Base-by-base conservation (phyloP, 1,140 invertebrate genomes). In the Hypothenemus hampei region DNA sequence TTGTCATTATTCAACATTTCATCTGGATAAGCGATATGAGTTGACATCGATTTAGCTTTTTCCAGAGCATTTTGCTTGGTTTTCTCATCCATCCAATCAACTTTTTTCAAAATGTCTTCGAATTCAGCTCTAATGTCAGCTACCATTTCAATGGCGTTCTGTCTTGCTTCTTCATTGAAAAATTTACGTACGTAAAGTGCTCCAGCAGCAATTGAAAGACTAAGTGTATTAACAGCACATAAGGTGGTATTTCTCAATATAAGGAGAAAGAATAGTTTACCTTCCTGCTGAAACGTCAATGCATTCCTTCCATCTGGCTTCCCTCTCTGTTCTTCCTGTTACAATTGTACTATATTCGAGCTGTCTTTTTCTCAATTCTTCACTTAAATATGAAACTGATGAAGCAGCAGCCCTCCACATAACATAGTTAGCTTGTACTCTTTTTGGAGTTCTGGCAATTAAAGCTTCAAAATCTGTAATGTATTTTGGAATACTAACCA, bases 11-110 rank as follows among this genome's bases (percentile, higher is more conserved):
- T 67, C 11, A 79, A 54, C 1, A 84, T 71, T 64, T 84, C 82
- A 51, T 81, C 75, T 1, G 77, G 80, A 55, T 80, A 80, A 2
- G 75, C 81, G 40, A 84, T 76, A 41, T 79, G 73, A 0, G 76
- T 67, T 4, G 69, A 64, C 60, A 84, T 82, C 0, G 73, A 70
- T 16, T 72, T 68, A 5, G 77, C 75, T 65, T 83, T 83, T 0
- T 76, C 72, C 37, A 79, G 50, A 4, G 81, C 81, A 48, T 74
- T 73, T 51, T 63, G 65, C 47, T 74, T 75, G 1, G 86, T 87
- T 20, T 76, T 72, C 4, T 76, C 69, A 60, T 88, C 85, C 77
- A 89, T 81, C 86, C 86, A 89, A 31, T 82, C 77, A 7, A 81
- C 77, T 53, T 78, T 75, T 26, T 78, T 70, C 0, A 90, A 64